Conservation (phyloP, 2,888 invertebrate genomes). For the Cremastinae sp. region DNA sequence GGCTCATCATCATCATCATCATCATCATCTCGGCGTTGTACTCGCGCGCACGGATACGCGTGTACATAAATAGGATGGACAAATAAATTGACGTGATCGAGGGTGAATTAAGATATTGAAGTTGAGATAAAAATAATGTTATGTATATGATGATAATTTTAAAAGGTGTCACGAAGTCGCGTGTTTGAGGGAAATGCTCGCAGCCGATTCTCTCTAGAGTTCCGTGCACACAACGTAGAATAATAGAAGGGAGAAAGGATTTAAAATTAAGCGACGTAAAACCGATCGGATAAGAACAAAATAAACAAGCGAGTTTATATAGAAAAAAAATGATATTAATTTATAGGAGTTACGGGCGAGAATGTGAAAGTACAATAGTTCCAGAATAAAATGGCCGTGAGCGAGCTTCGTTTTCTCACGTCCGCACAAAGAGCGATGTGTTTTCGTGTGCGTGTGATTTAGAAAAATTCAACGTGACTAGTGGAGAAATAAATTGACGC, state of each 20-base stretch:
- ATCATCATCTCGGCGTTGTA: conserved; percentile 50
- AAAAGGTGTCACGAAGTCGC: conserved; percentile 44
- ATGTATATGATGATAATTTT: conserved; percentile 8
- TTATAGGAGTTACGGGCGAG: conserved; percentile 35
- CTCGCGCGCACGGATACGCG: conserved; percentile 60
- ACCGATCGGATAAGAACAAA: conserved; percentile 5
- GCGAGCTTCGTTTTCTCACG: conserved; percentile 34
- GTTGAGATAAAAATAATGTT: conserved; percentile 17
- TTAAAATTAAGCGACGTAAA: conserved; percentile 11
- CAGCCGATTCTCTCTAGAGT: conserved; percentile 55
- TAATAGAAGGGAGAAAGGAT: conserved; percentile 30
- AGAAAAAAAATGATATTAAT: conserved; percentile 19
- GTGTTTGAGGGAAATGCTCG: conserved; percentile 45
- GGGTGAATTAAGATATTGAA: conserved; percentile 33
- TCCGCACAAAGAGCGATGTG: conserved; percentile 17
- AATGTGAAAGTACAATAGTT: conserved; percentile 47
- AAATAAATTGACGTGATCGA: conserved; percentile 60
- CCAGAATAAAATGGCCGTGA: conserved; percentile 37
- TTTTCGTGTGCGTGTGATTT: conserved; percentile 57
- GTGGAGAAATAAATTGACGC: conserved; percentile 25
- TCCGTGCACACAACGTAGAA: conserved; percentile 48
- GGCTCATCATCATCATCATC: too few relatives aligned
- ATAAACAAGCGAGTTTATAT: conserved; percentile 40
- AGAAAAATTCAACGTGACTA: conserved; percentile 41
- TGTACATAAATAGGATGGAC: conserved; percentile 65